A percentile compares a stretch with the other conserved stretches of the same genome.
phyloP scores from a whole-genome alignment of 2,888 invertebrate species.

The Patella depressa region DNA sequence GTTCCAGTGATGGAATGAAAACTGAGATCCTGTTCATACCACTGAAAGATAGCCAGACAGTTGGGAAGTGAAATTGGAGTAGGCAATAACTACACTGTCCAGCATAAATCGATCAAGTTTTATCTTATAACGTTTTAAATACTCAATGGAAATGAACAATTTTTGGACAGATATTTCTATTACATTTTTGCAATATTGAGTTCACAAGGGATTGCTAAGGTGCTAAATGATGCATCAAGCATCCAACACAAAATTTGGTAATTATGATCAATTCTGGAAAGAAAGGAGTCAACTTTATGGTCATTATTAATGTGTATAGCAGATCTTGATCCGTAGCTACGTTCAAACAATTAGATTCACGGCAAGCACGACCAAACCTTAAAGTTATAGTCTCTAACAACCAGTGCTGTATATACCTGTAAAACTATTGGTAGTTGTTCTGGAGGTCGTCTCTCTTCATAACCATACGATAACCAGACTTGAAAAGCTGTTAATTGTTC shows the following conservation, averaged over 20 bases:
- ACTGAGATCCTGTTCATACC: too few relatives aligned
- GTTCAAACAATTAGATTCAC: background rate
- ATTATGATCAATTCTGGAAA: too few relatives aligned
- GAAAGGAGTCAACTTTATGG: too few relatives aligned
- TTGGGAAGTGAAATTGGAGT: background rate
- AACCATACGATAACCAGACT: conserved; percentile 90
- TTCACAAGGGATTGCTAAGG: too few relatives aligned
- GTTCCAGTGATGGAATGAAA: too few relatives aligned
- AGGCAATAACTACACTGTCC: background rate
- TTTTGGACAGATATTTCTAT: too few relatives aligned
- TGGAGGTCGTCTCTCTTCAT: conserved; percentile 86
- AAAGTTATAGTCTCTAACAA: background rate
- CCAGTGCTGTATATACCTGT: conserved; percentile 77
- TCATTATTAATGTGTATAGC: background rate
- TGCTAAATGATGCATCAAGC: too few relatives aligned
- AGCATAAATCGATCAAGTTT: background rate
- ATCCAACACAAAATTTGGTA: too few relatives aligned
- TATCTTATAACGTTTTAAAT: too few relatives aligned
- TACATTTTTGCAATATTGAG: too few relatives aligned
- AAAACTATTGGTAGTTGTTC: conserved; percentile 97
- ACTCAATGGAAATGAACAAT: too few relatives aligned
- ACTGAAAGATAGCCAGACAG: background rate
- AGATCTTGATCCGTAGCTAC: background rate
- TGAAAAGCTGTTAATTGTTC: conserved; percentile 98
- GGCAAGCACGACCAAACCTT: too few relatives aligned